Percentiles rank a stretch among this genome's conserved stretches.
phyloP scores from a whole-genome alignment of 2,113 vertebrate species.

The Ellobius talpinus region DNA sequence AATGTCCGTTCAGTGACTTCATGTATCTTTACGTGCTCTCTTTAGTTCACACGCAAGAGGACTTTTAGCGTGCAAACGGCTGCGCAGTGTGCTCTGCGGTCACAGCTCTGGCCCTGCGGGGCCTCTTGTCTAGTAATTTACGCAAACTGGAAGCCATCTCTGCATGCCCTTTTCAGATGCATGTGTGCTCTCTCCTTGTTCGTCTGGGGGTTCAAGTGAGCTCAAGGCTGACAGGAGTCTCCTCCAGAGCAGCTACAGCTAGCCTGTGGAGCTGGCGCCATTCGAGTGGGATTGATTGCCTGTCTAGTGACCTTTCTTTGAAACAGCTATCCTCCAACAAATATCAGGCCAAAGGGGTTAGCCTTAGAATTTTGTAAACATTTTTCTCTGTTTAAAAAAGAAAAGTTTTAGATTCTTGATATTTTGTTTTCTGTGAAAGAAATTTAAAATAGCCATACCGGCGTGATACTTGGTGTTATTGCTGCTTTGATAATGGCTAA shows the following conservation, averaged over 20 bases:
- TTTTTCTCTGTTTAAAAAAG: not conserved
- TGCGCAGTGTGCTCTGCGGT: not conserved
- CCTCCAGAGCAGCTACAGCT: conserved; percentile 37
- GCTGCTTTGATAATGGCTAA: not conserved
- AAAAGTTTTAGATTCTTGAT: not conserved
- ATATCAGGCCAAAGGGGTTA: not conserved
- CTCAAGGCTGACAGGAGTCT: not conserved
- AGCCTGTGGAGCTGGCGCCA: not conserved
- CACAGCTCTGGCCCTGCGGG: not conserved
- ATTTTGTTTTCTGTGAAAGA: conserved; percentile 19
- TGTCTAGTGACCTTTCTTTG: not conserved
- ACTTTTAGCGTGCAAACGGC: not conserved
- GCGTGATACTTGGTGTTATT: not conserved
- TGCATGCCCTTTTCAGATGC: not conserved
- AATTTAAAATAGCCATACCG: not conserved
- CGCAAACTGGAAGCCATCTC: not conserved
- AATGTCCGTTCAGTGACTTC: not conserved
- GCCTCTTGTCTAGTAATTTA: not conserved
- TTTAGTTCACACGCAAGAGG: not conserved
- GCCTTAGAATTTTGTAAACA: not conserved
- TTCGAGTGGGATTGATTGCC: not conserved
- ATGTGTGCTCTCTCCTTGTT: not conserved
- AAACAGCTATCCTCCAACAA: conserved; percentile 3
- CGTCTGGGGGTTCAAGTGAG: not conserved
- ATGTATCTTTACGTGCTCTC: not conserved